Base-by-base conservation (phyloP, 2,888 invertebrate genomes). In the Tryphoninae sp. region DNA sequence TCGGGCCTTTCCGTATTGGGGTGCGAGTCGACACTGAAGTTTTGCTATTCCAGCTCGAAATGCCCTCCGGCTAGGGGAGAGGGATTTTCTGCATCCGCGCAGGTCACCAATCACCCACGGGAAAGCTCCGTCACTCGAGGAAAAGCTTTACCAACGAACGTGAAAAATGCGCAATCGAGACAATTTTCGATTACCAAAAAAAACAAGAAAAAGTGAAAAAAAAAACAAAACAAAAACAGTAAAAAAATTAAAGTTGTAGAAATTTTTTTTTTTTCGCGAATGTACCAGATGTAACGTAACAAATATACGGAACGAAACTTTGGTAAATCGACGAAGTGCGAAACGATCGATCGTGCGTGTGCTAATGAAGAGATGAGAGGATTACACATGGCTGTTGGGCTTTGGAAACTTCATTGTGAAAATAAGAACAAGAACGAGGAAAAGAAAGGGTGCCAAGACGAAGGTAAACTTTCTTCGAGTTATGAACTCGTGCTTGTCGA, bases 21-120 rank as follows among this genome's bases (percentile, higher is more conserved):
- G 74, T 83, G 81, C 82, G 80, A 82, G 82, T 67, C 81, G 73
- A 83, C 81, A 88, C 88, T 88, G 87, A 85, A 72, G 61, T 64
- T 33, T 33, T 22, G 72, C 62, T 75, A 78, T 74, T 85, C 78
- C 75, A 80, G 59, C 71, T 80, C 40, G 58, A 73, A 73, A 79
- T 74, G 74, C 82, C 75, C 69, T 45, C 69, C 55, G 53, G 26
- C 62, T 55, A 76, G 22, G 45, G 26, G 16, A 33, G 26, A 58
- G 58, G 71, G 73, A 69, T 71, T 73, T 71, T 23, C 61, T 77
- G 74, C 80, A 80, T 77, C 65, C 81, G 84, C 85, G 84, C 85
- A 85, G 74, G 81, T 77, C 82, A 82, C 74, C 76, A 72, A 53
- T 59, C 51, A 80, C 74, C 79, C n/a, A 55, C 49, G 19, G 40